Percentiles rank a stretch among this genome's conserved stretches.
Evolutionary conservation across 2,888 invertebrate genomes (phyloP).

Genomic region (Troides helena): DNA sequence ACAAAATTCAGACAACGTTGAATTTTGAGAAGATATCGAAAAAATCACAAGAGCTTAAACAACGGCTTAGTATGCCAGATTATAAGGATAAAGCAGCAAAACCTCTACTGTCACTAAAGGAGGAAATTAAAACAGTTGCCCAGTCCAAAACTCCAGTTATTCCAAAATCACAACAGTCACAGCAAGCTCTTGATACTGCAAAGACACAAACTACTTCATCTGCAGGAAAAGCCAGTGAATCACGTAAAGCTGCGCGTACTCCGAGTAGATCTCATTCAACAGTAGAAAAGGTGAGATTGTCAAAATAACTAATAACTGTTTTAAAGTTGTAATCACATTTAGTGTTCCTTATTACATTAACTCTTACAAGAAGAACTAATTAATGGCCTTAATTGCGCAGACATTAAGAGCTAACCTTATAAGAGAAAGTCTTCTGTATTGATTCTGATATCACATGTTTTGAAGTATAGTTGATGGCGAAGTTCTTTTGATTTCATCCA

Average conservation of each 20-base stretch:
- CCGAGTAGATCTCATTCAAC: slow-evolving; percentile 51
- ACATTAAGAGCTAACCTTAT: too few relatives aligned
- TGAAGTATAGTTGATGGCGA: too few relatives aligned
- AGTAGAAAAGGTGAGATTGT: slow-evolving; percentile 58
- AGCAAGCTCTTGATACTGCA: slow-evolving; percentile 52
- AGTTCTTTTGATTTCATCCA: too few relatives aligned
- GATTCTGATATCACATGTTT: too few relatives aligned
- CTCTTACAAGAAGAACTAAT: too few relatives aligned
- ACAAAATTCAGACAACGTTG: slow-evolving; percentile 72
- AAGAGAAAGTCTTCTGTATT: too few relatives aligned
- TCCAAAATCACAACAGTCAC: slow-evolving; percentile 43
- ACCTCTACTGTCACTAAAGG: slow-evolving; percentile 43
- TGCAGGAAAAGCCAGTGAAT: slow-evolving; percentile 41
- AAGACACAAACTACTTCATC: slow-evolving; percentile 47
- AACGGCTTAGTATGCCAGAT: slow-evolving; percentile 43
- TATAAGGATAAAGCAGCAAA: slow-evolving; percentile 44
- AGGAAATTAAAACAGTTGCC: slow-evolving; percentile 46
- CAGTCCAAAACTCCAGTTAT: slow-evolving; percentile 42
- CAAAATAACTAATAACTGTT: too few relatives aligned
- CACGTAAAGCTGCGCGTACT: slow-evolving; percentile 52
- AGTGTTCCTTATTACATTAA: too few relatives aligned
- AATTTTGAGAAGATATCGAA: slow-evolving; percentile 69
- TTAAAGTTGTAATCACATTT: too few relatives aligned
- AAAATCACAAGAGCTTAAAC: slow-evolving; percentile 48
- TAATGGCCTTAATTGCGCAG: too few relatives aligned